phyloP scores from a whole-genome alignment of 2,888 invertebrate species.

The Achlya flavicornis region DNA sequence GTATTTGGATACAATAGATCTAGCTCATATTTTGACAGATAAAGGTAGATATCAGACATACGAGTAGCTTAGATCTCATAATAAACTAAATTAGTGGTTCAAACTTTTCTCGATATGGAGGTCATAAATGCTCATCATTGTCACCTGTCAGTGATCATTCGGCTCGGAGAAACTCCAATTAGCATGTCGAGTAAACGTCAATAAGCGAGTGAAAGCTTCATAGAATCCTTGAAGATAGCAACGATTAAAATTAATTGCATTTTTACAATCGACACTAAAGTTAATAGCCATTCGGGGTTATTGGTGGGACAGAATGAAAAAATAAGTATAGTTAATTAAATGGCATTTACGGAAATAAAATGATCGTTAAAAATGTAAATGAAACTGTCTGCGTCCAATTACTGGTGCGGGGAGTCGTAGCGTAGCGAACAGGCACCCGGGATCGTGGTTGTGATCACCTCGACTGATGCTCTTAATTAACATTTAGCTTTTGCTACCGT shows the following conservation, averaged over 20 bases:
- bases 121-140: constrained; percentile 54
- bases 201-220: constrained; percentile 60
- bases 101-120: constrained; percentile 58
- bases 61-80: constrained; percentile 24
- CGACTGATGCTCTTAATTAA: constrained; percentile 75
- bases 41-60: too few relatives aligned
- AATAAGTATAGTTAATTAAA: constrained; percentile 47
- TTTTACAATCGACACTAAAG: constrained; percentile 44
- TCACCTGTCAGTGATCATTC: constrained; percentile 51
- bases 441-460: constrained; percentile 66
- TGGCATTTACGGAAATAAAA: constrained; percentile 45
- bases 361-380: constrained; percentile 62
- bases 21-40: too few relatives aligned
- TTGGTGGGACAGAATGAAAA: constrained; percentile 32
- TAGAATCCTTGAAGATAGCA: constrained; percentile 36
- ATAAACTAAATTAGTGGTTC: constrained; percentile 30
- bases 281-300: constrained; percentile 35
- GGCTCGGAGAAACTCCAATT: constrained; percentile 61
- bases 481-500: constrained; percentile 73
- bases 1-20: too few relatives aligned
- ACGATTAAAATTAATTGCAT: constrained; percentile 38
- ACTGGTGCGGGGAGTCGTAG: constrained; percentile 40
- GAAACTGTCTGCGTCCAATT: constrained; percentile 65
- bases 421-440: constrained; percentile 40
- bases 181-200: constrained; percentile 54